Base-by-base conservation (phyloP, 2,888 invertebrate species). In the Nasonovia ribisnigri region DNA sequence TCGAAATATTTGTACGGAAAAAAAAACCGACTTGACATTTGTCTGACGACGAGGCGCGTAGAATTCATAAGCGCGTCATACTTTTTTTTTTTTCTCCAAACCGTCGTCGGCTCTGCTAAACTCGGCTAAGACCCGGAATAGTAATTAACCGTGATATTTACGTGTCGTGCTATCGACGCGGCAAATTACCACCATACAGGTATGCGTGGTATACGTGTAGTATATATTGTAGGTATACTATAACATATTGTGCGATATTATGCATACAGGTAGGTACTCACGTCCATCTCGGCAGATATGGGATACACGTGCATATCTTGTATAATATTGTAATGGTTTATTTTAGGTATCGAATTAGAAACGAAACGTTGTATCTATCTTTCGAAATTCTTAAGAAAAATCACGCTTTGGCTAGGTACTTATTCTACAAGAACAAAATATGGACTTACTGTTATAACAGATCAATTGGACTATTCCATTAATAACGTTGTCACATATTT, bases 121-220 rank as follows among this genome's bases (percentile, higher is more conserved):
- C 48, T n/a, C 87, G 36, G 20, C 77, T 36, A 36, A 77, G 36
- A 86, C 29, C 42, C 42, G 43, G 88, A 88, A 88, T 88, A 43
- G 11, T 88, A 88, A 88, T 88, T 88, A 43, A 88, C 88, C 88
- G 54, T 51, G 36, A 88, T 86, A 46, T 86, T 86, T 86, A 46
- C 86, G 86, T 86, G 86, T 86, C 46, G 11, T 24, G 20, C 20
- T 77, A 77, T 77, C 77, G 77, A 77, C 26, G 36, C 36, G 36
- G 77, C 77, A 36, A 77, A 77, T 77, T 77, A 77, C 36, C 6
- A 77, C 36, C 20, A 16, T 77, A 77, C 2, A 20, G 67, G 20
- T 36, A 42, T 1, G 20, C 36, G 8, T 77, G 36, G 36, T 77
- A 77, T 16, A 16, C 13, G 3, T 8, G 36, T 36, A 26, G 57